Conservation (phyloP, 2,888 invertebrate species). For the Oxyteleia sp. region DNA sequence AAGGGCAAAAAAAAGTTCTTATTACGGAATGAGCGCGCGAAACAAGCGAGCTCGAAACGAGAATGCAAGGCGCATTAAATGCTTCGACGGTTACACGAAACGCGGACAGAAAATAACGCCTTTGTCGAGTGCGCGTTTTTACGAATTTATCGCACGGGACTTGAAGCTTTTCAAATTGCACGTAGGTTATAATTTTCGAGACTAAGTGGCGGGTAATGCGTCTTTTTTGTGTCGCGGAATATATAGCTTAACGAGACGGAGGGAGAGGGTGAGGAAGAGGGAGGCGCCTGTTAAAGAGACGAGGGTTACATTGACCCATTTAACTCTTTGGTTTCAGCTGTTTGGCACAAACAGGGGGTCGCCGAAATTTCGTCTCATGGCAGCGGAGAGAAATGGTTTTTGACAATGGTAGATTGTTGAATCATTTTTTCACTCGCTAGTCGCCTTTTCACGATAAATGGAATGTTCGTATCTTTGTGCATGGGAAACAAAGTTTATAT, state of each 20-base stretch:
- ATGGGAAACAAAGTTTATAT: no score
- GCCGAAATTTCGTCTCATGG: no score
- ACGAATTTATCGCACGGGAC: slow-evolving; percentile 3
- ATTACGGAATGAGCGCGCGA: no score
- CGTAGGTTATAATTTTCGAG: slow-evolving; percentile 22
- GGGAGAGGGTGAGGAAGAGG: no score
- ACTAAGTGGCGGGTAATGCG: slow-evolving; percentile 31
- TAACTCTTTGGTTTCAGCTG: not conserved
- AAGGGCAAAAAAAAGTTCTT: no score
- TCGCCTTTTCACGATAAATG: no score
- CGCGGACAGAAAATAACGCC: slow-evolving; percentile 24
- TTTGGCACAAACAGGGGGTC: no score
- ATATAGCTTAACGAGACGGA: not conserved
- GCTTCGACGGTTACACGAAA: slow-evolving; percentile 22
- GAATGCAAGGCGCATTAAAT: slow-evolving; percentile 41
- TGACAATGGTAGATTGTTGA: no score
- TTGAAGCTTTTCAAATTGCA: slow-evolving; percentile 2
- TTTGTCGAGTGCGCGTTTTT: slow-evolving; percentile 15
- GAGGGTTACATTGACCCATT: slow-evolving; percentile 18
- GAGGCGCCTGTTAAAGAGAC: not conserved
- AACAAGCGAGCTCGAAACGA: slow-evolving; percentile 25
- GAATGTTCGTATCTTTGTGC: no score
- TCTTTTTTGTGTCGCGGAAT: slow-evolving; percentile 12
- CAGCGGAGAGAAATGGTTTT: no score
- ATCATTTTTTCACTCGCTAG: no score